Base-by-base conservation (phyloP, 2,888 invertebrate genomes). In the Nemurella pictetii region DNA sequence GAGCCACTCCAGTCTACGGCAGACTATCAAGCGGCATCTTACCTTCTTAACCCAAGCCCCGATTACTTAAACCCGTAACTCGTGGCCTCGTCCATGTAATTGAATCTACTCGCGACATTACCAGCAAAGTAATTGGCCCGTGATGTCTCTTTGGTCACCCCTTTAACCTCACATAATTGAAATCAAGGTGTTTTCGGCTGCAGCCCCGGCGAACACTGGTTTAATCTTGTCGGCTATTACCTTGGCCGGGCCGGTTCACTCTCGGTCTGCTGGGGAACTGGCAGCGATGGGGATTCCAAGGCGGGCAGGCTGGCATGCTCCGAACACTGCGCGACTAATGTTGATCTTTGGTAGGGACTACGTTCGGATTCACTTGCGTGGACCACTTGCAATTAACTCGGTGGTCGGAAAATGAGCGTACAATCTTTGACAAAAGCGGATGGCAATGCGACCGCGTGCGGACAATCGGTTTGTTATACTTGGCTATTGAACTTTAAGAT, bases 361-460 rank as follows among this genome's bases (percentile, higher is more conserved):
- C 27, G 27, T 75, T 75, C 2, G 75, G 28, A 27, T 26, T 78
- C 28, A 78, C 28, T n/a, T 30, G 78, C 28, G n/a, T 27, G 28
- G 28, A 29, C 78, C 78, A 78, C 78, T 78, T n/a, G 78, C 78
- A 78, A 78, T 78, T 78, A 78, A 78, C 78, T 78, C 30, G 3
- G 78, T 29, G 78, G 78, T 29, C 20, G 26, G 30, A 29, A 78
- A 78, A 30, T 78, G 78, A 78, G 28, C 78, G 78, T 27, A 78
- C 78, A 30, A 55, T 20, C 55, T 55, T 55, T 55, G 55, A 15
- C 55, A 55, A 55, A 55, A 55, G 15, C 55, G 55, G 55, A 55
- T 55, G 55, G 15, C 55, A 20, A 12, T 12, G 55, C 9, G 55
- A 20, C 20, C 20, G 5, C n/a, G n/a, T n/a, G n/a, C 55, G 55